Evolutionary conservation across 2,797 vertebrate species (phyloP).

Genomic region (Muscicapa striata): DNA sequence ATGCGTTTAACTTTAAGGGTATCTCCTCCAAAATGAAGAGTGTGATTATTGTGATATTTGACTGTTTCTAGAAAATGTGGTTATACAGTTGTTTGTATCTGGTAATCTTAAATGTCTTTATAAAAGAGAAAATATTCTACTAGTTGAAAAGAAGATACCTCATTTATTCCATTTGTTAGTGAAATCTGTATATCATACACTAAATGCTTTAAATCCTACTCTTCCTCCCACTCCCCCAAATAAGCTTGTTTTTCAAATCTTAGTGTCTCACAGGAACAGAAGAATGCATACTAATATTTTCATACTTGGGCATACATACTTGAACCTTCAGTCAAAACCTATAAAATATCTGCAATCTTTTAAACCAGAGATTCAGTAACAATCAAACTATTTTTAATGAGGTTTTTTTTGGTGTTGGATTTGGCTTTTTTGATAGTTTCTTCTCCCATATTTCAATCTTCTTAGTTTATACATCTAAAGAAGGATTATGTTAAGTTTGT

Average conservation of each 20-base stretch:
- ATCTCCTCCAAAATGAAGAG: neutral
- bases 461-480: neutral
- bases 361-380: neutral
- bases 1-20: neutral
- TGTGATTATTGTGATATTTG: neutral
- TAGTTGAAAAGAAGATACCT: neutral
- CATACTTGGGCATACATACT: neutral
- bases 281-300: neutral
- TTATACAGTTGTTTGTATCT: neutral
- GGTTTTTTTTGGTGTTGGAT: neutral
- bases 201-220: neutral
- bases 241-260: neutral
- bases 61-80: neutral
- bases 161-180: neutral
- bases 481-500: neutral
- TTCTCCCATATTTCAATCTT: neutral
- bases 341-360: neutral
- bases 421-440: neutral
- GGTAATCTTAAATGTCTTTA: neutral
- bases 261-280: neutral
- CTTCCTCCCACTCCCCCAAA: accelerated
- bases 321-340: neutral
- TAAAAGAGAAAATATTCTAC: neutral
- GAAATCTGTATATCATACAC: neutral
- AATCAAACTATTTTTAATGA: neutral